Evolutionary conservation across 1,140 invertebrate genomes (phyloP), one percentile per base, ranked within the genome.

Genomic region (Schlechtendalia chinensis): DNA sequence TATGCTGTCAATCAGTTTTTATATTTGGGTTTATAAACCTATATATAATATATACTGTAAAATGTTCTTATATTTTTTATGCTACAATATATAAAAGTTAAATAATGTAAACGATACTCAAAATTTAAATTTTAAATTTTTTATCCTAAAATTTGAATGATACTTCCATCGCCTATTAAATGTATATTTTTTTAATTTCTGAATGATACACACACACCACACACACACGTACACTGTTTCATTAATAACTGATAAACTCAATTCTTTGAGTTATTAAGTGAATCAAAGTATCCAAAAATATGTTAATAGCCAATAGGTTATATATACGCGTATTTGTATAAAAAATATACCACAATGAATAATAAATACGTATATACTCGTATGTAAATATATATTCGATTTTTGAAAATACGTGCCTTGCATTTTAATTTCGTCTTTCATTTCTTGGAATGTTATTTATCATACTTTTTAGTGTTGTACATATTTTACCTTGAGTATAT

Each of bases 281-380:
- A 47, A 67, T 67, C 11, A 45, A 65, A 39, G 24, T 39, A 24
- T 47, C 39, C 45, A 29, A 71, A 50, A 27, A 71, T 71, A 53
- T 50, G 22, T 71, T 53, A 27, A 27, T 50, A 71, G 27, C 24
- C 16, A 27, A 19, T 71, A 47, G 24, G 22, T 47, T 10, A 47
- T 50, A 8, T 39, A 0, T 53, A n/a, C 14, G 19, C 11, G 32
- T 14, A 50, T 71, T 50, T 53, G 45, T 53, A 27, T 50, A 24
- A 71, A 17, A 53, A 24, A 53, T 5, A 50, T 50, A 27, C 14
- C 6, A 22, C 2, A 50, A 27, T 27, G 67, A 71, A 71, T 59
- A 59, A 27, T 59, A 27, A 27, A 59, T 53, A 17, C 5, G 12
- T 63, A 2, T 47, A 47, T 47, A 45, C 39, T 5, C 39, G 1